phyloP scores from a whole-genome alignment of 2,113 vertebrate species.

The Gallinago undulata region DNA sequence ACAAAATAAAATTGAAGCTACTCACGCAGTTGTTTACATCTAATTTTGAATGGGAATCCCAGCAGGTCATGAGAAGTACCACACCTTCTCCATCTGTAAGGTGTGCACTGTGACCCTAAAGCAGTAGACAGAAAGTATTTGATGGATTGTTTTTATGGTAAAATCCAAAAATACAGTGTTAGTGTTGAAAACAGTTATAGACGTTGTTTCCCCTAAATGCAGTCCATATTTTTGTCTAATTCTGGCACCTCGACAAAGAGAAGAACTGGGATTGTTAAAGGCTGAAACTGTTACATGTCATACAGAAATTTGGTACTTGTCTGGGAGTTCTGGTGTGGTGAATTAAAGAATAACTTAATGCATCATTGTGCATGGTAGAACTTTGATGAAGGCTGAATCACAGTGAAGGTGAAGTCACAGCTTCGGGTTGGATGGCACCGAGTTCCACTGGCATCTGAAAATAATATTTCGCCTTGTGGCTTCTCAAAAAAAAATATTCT shows the following conservation, averaged over 20 bases:
- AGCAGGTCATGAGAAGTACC: not conserved
- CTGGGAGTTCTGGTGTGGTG: not conserved
- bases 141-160: not conserved
- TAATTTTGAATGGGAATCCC: not conserved
- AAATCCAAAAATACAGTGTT: not conserved
- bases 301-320: not conserved
- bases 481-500: not conserved
- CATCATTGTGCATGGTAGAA: fast-evolving
- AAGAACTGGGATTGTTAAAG: not conserved
- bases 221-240: not conserved
- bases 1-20: not conserved
- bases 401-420: not conserved
- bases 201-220: not conserved
- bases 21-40: not conserved
- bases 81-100: not conserved
- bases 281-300: not conserved
- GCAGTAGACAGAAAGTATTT: not conserved
- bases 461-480: not conserved
- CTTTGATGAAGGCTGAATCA: not conserved
- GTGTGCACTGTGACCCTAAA: not conserved
- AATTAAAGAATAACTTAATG: not conserved
- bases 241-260: not conserved
- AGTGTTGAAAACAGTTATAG: not conserved
- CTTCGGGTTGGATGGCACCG: not conserved
- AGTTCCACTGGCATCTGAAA: not conserved